phyloP scores from a whole-genome alignment of 1,140 invertebrate genomes.

The Drosophila ficusphila region DNA sequence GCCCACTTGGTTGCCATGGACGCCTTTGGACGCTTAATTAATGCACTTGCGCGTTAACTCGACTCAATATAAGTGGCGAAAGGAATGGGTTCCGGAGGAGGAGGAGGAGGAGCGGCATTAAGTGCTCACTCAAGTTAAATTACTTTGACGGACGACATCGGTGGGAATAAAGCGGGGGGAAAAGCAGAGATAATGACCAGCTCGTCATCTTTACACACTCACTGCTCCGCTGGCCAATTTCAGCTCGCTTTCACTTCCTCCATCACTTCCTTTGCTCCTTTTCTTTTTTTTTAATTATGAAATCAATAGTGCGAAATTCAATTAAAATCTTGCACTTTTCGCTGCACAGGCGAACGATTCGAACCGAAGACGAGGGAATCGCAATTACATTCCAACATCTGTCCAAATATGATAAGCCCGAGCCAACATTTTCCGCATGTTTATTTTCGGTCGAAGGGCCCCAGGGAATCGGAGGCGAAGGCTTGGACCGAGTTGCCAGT shows the following conservation, averaged over 20 bases:
- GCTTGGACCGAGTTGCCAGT: conserved; percentile 32
- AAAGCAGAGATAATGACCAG: conserved; percentile 52
- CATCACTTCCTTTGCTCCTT: neutral
- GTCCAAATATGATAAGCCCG: conserved; percentile 26
- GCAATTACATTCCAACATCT: conserved; percentile 52
- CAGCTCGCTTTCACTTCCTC: neutral
- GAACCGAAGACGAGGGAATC: conserved; percentile 4
- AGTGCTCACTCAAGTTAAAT: conserved; percentile 76
- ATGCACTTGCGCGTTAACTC: conserved; percentile 77
- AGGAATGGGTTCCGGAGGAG: conserved; percentile 5
- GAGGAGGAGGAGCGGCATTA: conserved; percentile 54
- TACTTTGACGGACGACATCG: conserved; percentile 58
- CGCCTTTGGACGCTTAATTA: conserved; percentile 71
- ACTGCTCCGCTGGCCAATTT: conserved; percentile 21
- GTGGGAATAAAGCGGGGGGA: neutral
- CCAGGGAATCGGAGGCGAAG: neutral
- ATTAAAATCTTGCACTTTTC: conserved; percentile 48
- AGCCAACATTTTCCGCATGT: conserved; percentile 23
- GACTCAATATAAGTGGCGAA: conserved; percentile 24
- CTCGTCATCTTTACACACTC: conserved; percentile 47
- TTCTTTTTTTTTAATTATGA: conserved; percentile 46
- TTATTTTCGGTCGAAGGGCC: conserved; percentile 28
- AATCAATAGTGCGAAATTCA: conserved; percentile 67
- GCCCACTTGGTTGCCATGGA: conserved; percentile 44
- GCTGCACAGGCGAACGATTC: conserved; percentile 11